Evolutionary conservation across 2,797 vertebrate genomes (phyloP).

Genomic region (Nasua narica): DNA sequence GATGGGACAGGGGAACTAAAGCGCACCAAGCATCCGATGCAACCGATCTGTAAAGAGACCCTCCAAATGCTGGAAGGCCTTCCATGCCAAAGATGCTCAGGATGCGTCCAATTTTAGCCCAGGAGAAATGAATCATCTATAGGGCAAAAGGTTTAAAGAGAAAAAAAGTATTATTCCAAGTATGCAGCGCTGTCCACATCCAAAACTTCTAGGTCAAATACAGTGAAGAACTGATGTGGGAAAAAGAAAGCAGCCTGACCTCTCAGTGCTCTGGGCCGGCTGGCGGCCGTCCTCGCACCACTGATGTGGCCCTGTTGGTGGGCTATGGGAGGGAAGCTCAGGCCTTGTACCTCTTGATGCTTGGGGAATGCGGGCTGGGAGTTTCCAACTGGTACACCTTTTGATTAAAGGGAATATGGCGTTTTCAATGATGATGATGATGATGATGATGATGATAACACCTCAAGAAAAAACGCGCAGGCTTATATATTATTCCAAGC

Average conservation of each 20-base stretch:
- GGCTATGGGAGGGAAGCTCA: neutral
- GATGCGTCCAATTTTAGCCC: slow-evolving; percentile 49
- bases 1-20: neutral
- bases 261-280: neutral
- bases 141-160: slow-evolving; percentile 61
- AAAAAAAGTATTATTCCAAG: slow-evolving; percentile 30
- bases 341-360: neutral
- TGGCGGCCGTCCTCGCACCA: neutral
- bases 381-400: neutral
- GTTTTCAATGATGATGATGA: neutral
- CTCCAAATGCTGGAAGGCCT: neutral
- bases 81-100: slow-evolving; percentile 22
- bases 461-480: slow-evolving; percentile 53
- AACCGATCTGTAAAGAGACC: neutral
- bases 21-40: neutral
- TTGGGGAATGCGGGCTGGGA: neutral
- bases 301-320: neutral
- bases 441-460: neutral
- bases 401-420: neutral
- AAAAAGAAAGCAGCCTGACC: neutral
- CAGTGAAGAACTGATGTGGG: slow-evolving; percentile 36
- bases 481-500: slow-evolving; percentile 18
- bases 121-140: slow-evolving; percentile 61
- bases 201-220: slow-evolving; percentile 57
- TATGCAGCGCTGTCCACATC: neutral